Evolutionary conservation across 2,888 invertebrate genomes (phyloP), one percentile per base, ranked within the genome.

Genomic region (Eristalis tenax): DNA sequence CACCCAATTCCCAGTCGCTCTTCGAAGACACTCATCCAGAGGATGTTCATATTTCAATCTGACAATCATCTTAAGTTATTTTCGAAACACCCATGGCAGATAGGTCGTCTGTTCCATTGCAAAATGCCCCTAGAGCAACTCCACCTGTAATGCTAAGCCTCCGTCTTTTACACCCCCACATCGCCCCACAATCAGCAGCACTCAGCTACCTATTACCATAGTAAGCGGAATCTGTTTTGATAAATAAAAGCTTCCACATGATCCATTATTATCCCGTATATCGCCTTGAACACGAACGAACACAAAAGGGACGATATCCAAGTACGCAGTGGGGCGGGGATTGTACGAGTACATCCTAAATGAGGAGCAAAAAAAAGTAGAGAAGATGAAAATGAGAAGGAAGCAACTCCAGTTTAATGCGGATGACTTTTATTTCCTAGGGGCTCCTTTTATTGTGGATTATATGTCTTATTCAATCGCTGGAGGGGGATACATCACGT

Each of bases 221-320:
- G 50, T 28, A 73, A 63, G 35, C 22, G 22, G 64, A 74, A 74
- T 74, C 74, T 65, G 65, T 65, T 64, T 65, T 66, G 59, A 61
- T 61, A 40, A 56, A 50, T 64, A 70, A 38, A 70, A 70, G 32
- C 50, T 64, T 79, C 66, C 66, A n/a, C 71, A 79, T 79, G 65
- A 79, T 79, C 79, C 79, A 61, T 79, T 79, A 73, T 79, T 79
- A 79, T 79, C 79, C 43, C 66, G 59, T 73, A 43, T 66, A 79
- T 79, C 66, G 79, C 32, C 68, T 61, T 73, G 32, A 59, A 18
- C 28, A 18, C 5, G 59, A 23, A 15, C 38, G 65, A 26, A 50
- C 64, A 38, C 50, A 56, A 18, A 56, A 56, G 13, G 50, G 22
- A 11, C 64, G 70, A 56, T 50, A 18, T 61, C 43, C 61, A 63